A percentile compares a stretch with the other conserved stretches of the same genome.
Conservation (phyloP, 2,797 vertebrate genomes). For the Sebastolobus altivelis region DNA sequence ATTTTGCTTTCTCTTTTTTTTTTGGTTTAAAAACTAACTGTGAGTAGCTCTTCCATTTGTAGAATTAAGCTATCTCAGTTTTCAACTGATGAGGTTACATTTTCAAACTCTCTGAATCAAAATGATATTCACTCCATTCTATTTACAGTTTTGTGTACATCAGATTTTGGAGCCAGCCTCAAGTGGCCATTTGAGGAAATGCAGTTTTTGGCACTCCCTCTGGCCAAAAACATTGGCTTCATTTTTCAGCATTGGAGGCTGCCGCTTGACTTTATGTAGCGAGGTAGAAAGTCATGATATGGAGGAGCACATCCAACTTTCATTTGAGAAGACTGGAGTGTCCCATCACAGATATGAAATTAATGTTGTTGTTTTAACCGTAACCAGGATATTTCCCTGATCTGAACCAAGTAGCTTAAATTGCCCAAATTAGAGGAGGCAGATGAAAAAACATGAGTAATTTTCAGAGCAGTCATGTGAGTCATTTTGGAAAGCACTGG, state of each 20-base stretch:
- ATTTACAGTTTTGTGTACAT: too few relatives aligned
- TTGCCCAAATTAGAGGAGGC: neutral
- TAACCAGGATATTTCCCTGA: neutral
- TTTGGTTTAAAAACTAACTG: neutral
- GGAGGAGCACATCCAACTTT: neutral
- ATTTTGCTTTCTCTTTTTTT: too few relatives aligned
- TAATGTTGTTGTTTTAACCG: neutral
- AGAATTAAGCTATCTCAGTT: neutral
- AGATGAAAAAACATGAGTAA: neutral
- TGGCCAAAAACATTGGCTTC: too few relatives aligned
- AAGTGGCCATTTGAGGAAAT: too few relatives aligned
- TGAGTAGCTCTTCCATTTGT: neutral
- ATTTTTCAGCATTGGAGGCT: too few relatives aligned
- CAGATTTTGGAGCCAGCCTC: too few relatives aligned
- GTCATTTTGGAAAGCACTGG: neutral
- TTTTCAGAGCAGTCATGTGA: neutral
- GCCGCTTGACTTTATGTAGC: neutral
- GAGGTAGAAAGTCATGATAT: neutral
- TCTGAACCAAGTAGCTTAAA: neutral
- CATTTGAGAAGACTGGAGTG: neutral
- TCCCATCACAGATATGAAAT: neutral
- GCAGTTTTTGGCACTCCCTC: too few relatives aligned
- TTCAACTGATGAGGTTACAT: neutral
- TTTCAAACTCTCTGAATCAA: too few relatives aligned
- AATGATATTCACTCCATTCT: too few relatives aligned